Evolutionary conservation across 2,113 vertebrate genomes (phyloP), one percentile per base, ranked within the genome.

Genomic region (Apodemus sylvaticus): DNA sequence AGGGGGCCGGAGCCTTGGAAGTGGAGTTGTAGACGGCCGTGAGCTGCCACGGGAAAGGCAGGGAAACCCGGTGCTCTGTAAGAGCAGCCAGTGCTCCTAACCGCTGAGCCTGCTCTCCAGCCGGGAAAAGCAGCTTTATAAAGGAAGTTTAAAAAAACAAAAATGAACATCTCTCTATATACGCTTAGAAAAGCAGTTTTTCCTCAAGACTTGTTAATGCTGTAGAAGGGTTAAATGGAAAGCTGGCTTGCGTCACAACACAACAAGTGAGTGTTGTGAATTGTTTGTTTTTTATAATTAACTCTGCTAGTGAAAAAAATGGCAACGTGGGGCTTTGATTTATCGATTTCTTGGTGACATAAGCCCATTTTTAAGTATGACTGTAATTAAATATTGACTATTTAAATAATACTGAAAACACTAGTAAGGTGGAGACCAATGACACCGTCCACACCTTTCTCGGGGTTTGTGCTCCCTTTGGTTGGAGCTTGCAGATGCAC

Each of bases 181-280:
- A 77, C n/a, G 64, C 94, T 96, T 82, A 70, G 85, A 77, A 96
- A 90, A 97, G 66, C 51, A 55, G 62, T n/a, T 36, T 55, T 86
- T 90, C 20, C 29, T 13, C 9, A n/a, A 73, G n/a, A 48, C 79
- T 90, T 91, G 60, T 90, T 88, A 74, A 90, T 82, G 89, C 71
- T 53, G 36, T 86, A 4, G n/a, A 66, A 77, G 78, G 42, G 74
- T 89, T 51, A 45, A 68, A 34, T 89, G 62, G 45, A 14, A 87
- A 26, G 7, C 51, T 34, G 53, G 42, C 6, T 73, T 86, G 58
- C 45, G 71, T 89, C 1, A 36, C 19, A 58, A 66, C 76, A 74
- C 51, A 89, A 64, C 42, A 89, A 64, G 70, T 17, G 64, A 89
- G 5, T 62, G 29, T 45, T 91, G 39, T 60, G 74, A 53, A n/a